These are phyloP conservation scores for Crenichthys baileyi DNA, from an alignment of 2,797 vertebrate genomes.

Conservation along the genomic window DNA sequence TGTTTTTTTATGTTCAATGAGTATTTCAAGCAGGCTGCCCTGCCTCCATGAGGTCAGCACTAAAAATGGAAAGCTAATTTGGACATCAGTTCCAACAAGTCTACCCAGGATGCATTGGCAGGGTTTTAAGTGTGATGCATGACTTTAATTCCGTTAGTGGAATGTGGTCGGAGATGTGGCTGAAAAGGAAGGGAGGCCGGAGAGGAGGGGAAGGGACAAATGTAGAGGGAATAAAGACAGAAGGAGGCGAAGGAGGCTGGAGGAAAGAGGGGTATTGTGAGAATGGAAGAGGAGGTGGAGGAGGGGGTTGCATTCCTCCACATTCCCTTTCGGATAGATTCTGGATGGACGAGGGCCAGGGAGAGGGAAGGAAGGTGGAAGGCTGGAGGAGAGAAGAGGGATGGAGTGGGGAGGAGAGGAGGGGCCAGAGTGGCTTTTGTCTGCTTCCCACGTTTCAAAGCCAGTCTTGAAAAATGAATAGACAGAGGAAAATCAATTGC, in stretches of 20 bases:
- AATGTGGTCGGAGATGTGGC: slow-evolving; percentile 74
- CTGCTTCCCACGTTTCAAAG: slow-evolving; percentile 90
- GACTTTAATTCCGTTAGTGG: slow-evolving; percentile 80
- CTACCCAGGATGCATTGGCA: slow-evolving; percentile 79
- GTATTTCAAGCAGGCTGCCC: slow-evolving; percentile 58
- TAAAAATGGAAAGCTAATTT: slow-evolving; percentile 72
- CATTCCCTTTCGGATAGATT: slow-evolving; percentile 58
- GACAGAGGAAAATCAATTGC: slow-evolving; percentile 89
- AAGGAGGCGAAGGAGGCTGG: slow-evolving; percentile 25
- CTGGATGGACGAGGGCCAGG: slow-evolving; percentile 54
- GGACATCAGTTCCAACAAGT: slow-evolving; percentile 77
- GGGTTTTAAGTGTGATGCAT: slow-evolving; percentile 80
- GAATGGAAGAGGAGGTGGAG: slow-evolving; percentile 22
- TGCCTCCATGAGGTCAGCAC: slow-evolving; percentile 33
- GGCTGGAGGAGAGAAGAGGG: slow-evolving; percentile 57
- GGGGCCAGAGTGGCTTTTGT: slow-evolving; percentile 83
- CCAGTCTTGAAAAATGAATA: slow-evolving; percentile 89
- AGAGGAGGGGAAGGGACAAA: slow-evolving; percentile 63
- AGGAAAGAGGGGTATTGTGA: slow-evolving; percentile 36
- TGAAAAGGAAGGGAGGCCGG: slow-evolving; percentile 62
- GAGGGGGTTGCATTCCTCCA: slow-evolving; percentile 58
- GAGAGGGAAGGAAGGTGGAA: slow-evolving; percentile 65
- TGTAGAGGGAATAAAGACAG: slow-evolving; percentile 56
- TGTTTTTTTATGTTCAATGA: slow-evolving; percentile 43
- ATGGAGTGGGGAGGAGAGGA: slow-evolving; percentile 55